phyloP scores from a whole-genome alignment of 2,888 invertebrate genomes.

The Megamerina dolium region DNA sequence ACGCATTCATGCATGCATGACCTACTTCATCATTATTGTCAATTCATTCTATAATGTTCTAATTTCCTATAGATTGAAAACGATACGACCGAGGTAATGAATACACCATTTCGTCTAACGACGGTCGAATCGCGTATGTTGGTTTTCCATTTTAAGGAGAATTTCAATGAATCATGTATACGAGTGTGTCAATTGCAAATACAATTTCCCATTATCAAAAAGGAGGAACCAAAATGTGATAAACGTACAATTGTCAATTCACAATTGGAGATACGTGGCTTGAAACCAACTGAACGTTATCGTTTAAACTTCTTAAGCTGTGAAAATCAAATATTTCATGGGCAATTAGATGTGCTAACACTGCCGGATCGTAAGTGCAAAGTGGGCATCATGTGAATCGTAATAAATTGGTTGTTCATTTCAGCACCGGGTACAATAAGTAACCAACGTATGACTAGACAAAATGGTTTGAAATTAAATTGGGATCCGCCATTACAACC shows the following conservation, averaged over 20 bases:
- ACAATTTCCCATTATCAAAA: slow-evolving; percentile 30
- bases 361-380: slow-evolving; percentile 43
- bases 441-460: slow-evolving; percentile 38
- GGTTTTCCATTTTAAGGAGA: slow-evolving; percentile 37
- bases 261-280: slow-evolving; percentile 31
- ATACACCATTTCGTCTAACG: slow-evolving; percentile 37
- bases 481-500: slow-evolving; percentile 47
- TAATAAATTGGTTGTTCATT: not conserved
- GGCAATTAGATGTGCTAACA: slow-evolving; percentile 42
- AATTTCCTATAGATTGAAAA: slow-evolving; percentile 37
- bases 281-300: slow-evolving; percentile 38
- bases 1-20: too few relatives aligned
- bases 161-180: slow-evolving; percentile 39
- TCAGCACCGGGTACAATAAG: slow-evolving; percentile 46
- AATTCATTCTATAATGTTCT: too few relatives aligned
- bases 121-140: slow-evolving; percentile 43
- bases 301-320: slow-evolving; percentile 41
- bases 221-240: slow-evolving; percentile 35
- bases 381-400: not conserved
- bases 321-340: slow-evolving; percentile 37
- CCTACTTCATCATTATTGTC: too few relatives aligned
- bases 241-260: slow-evolving; percentile 35
- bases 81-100: slow-evolving; percentile 38
- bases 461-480: slow-evolving; percentile 41
- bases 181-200: slow-evolving; percentile 37